Base-by-base conservation (phyloP, 2,113 vertebrate genomes). In the Argyrosomus japonicus region DNA sequence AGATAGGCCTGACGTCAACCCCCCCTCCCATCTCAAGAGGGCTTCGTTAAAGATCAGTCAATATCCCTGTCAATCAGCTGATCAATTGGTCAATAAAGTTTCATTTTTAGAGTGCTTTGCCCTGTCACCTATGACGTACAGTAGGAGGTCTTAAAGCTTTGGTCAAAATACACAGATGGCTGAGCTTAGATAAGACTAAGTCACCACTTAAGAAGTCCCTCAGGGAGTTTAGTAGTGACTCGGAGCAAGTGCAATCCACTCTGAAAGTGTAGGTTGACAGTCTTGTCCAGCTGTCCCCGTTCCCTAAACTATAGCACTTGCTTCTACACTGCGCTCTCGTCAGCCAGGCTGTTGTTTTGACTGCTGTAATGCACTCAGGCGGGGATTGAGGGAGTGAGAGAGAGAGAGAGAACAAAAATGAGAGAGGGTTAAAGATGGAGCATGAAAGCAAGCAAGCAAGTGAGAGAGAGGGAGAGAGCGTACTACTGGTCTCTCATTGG, bases 401-500 rank as follows among this genome's bases (percentile, higher is more conserved):
- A 36, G 36, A 43, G 82, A 56, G 53, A 64, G 76, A 75, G 80
- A 85, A 83, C 68, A 68, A 88, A 92, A 88, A 82, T 79, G 79
- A 74, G 83, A 88, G 84, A 82, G 85, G 78, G 91, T 90, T 92
- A 92, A 89, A 91, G 83, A 84, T 76, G 64, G 75, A 85, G 85
- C 65, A 75, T 32, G 75, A 84, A 78, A 83, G 75, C 51, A 25
- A 47, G 77, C 32, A 36, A 36, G 32, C 32, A 7, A 82, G 75
- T 69, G 90, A 60, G 62, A 72, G 85, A 77, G 84, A 78, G 81
- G 17, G 86, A 71, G 83, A 75, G 88, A 62, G 86, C 15, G 5
- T 90, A 82, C 89, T 87, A 92, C 88, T 85, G 15, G 11, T 21
- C 54, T 88, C 70, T 79, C 79, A 94, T 93, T 94, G 93, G 92